Conservation (phyloP, 2,888 invertebrate species). For the Apamea anceps region DNA sequence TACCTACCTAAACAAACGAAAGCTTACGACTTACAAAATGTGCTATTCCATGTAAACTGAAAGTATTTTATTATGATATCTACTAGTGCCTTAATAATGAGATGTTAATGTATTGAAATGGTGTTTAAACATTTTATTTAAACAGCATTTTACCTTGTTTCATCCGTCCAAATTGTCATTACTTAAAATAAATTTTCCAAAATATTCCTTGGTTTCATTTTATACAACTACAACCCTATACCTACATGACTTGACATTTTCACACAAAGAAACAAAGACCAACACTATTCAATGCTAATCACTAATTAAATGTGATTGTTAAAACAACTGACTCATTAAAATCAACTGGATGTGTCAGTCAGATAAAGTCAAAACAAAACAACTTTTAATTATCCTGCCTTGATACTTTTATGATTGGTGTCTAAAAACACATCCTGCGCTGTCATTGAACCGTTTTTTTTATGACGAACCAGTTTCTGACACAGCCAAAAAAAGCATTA, state of each 20-base stretch:
- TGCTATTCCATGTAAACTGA: slow-evolving; percentile 81
- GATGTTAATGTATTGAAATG: slow-evolving; percentile 75
- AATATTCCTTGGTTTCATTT: slow-evolving; percentile 69
- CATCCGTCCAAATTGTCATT: slow-evolving; percentile 86
- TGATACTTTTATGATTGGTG: slow-evolving; percentile 32
- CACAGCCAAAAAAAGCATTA: slow-evolving; percentile 20
- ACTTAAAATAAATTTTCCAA: slow-evolving; percentile 84
- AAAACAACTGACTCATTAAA: slow-evolving; percentile 41
- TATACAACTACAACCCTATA: slow-evolving; percentile 6
- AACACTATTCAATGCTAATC: slow-evolving; percentile 41
- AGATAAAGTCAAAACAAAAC: slow-evolving; percentile 47
- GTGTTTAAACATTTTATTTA: slow-evolving; percentile 70
- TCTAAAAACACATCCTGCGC: slow-evolving; percentile 28
- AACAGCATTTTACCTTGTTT: slow-evolving; percentile 71
- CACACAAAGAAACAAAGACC: slow-evolving; percentile 30
- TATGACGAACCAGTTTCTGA: slow-evolving; percentile 39
- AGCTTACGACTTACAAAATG: slow-evolving; percentile 80
- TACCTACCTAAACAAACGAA: slow-evolving; percentile 77
- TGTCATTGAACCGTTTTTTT: slow-evolving; percentile 45
- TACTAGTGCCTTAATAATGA: slow-evolving; percentile 84
- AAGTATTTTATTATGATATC: slow-evolving; percentile 78
- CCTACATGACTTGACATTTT: background rate
- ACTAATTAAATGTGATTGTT: slow-evolving; percentile 42
- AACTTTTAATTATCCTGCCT: slow-evolving; percentile 40
- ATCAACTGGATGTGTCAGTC: slow-evolving; percentile 30